Evolutionary conservation across 2,113 vertebrate genomes (phyloP).

Genomic region (Cyprinodon brontotheroides): DNA sequence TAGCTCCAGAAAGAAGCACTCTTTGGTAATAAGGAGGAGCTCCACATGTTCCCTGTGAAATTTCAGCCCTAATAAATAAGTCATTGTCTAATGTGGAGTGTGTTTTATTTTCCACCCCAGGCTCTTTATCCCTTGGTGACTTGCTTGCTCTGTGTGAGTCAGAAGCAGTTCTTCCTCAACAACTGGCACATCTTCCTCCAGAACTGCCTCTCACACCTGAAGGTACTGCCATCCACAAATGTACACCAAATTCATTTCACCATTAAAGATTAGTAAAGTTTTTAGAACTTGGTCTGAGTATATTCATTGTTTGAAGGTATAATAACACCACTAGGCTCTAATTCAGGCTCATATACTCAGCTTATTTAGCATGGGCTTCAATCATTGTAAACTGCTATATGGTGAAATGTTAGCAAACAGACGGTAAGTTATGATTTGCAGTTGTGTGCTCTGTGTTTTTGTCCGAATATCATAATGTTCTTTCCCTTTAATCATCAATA

Average conservation of each 20-base stretch:
- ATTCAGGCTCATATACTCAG: not conserved
- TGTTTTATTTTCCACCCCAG: conserved; percentile 66
- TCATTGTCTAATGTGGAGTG: not conserved
- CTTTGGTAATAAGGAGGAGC: conserved; percentile 84
- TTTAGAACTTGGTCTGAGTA: not conserved
- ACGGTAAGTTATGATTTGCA: conserved; percentile 6
- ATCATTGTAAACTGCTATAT: not conserved
- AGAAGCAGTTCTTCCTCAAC: conserved; percentile 99
- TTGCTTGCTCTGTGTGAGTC: conserved; percentile 98
- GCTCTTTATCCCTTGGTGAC: conserved; percentile 98
- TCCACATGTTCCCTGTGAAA: not conserved
- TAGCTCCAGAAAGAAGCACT: conserved; percentile 99
- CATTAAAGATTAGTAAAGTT: not conserved
- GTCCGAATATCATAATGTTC: conserved; percentile 49
- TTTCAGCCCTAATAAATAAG: not conserved
- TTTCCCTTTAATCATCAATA: conserved; percentile 42
- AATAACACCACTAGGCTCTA: not conserved
- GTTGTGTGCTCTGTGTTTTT: conserved; percentile 61
- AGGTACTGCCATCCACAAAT: conserved; percentile 81
- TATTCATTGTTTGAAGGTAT: not conserved
- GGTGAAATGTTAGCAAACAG: not conserved
- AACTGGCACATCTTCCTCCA: conserved; percentile 99
- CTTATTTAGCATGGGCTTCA: not conserved
- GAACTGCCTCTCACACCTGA: conserved; percentile 98
- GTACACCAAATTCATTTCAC: not conserved